Percentiles rank a stretch among this genome's conserved stretches.
Conservation (phyloP, 2,797 vertebrate genomes). For the Hemitrygon akajei region DNA sequence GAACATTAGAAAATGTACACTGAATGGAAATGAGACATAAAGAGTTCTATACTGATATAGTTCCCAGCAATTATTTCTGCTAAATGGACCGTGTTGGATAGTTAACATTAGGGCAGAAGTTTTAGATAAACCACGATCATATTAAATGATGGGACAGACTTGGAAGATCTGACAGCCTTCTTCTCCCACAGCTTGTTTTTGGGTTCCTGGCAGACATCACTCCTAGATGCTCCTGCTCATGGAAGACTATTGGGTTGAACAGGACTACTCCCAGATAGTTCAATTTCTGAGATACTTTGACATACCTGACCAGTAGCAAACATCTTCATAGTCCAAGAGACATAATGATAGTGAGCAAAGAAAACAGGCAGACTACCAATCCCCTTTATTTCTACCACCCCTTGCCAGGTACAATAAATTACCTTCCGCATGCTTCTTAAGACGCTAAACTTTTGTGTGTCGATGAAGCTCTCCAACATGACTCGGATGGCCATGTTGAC, state of each 20-base stretch:
- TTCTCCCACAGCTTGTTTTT: too few species aligned
- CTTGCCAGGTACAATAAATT: background rate
- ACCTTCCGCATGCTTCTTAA: slow-evolving; percentile 98
- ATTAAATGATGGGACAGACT: too few species aligned
- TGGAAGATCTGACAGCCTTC: too few species aligned
- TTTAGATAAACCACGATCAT: too few species aligned
- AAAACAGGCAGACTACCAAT: background rate
- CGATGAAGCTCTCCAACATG: slow-evolving; percentile 98
- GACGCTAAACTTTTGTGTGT: slow-evolving; percentile 97
- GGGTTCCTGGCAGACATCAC: background rate
- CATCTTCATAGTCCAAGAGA: background rate
- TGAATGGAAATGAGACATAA: background rate
- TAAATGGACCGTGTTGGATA: background rate
- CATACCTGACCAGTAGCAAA: too few species aligned
- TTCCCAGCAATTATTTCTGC: background rate
- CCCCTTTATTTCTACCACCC: too few species aligned
- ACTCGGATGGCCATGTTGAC: slow-evolving; percentile 98
- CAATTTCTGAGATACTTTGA: too few species aligned
- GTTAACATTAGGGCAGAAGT: background rate
- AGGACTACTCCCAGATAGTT: background rate
- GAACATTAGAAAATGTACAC: background rate
- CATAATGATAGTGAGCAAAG: background rate
- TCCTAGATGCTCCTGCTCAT: background rate
- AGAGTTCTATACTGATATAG: background rate
- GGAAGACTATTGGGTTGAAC: background rate